Conservation (phyloP, 2,888 invertebrate genomes). For the Hydraecia micacea region DNA sequence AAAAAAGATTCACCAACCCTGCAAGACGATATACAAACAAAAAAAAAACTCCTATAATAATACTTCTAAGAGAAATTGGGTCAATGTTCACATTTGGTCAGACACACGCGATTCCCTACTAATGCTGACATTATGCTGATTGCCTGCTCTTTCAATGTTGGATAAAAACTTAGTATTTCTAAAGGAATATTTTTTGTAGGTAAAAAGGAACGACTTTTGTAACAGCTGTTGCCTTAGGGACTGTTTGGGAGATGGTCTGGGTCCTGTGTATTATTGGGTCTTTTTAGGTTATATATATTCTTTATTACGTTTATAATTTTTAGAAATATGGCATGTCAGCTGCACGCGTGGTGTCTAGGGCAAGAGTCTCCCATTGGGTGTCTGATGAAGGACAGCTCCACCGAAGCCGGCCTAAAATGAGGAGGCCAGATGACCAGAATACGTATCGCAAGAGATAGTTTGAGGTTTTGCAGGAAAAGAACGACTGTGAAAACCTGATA, state of each 20-base stretch:
- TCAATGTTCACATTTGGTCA: constrained; percentile 64
- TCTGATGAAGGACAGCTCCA: neutral
- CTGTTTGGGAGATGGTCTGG: constrained; percentile 11
- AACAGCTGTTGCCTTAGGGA: constrained; percentile 53
- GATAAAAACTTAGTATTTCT: constrained; percentile 63
- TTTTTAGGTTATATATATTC: constrained; percentile 9
- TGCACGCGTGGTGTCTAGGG: no score
- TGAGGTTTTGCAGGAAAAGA: neutral
- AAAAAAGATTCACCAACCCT: constrained; percentile 40
- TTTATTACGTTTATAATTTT: constrained; percentile 4
- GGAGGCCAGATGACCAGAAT: neutral
- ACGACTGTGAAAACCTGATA: neutral
- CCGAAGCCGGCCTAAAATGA: neutral
- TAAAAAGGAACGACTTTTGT: constrained; percentile 43
- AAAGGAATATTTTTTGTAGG: constrained; percentile 54
- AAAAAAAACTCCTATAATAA: constrained; percentile 52
- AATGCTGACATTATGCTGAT: constrained; percentile 66
- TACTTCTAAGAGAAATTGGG: constrained; percentile 59
- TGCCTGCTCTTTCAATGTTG: constrained; percentile 51
- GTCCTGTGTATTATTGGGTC: constrained; percentile 30
- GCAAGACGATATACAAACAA: constrained; percentile 43
- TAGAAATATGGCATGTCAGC: no score
- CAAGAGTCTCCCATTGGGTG: neutral
- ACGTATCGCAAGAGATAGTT: neutral
- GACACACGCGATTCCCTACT: constrained; percentile 64